Conservation (phyloP, 2,888 invertebrate genomes). For the Agriopis marginaria region DNA sequence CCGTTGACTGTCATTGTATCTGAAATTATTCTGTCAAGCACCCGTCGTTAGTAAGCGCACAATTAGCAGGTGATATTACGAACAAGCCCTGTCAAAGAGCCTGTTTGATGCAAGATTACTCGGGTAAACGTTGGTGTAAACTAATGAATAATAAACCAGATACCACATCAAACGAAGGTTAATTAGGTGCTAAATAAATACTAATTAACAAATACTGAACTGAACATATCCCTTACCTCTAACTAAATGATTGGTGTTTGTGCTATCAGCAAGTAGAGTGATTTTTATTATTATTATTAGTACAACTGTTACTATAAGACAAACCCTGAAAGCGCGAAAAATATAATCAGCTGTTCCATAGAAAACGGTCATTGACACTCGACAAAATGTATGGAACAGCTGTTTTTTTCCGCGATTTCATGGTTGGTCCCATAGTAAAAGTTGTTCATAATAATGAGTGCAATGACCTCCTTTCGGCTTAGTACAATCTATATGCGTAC, state of each 20-base stretch:
- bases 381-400: too few relatives aligned
- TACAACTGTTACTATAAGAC: neutral
- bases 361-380: too few relatives aligned
- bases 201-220: constrained; percentile 1
- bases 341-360: too few relatives aligned
- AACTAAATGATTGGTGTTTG: neutral
- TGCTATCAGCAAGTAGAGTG: neutral
- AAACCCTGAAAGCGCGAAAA: neutral
- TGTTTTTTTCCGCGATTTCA: too few relatives aligned
- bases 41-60: constrained; percentile 13
- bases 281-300: too few relatives aligned
- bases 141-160: constrained; percentile 38
- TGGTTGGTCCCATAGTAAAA: too few relatives aligned
- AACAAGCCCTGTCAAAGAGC: constrained; percentile 30
- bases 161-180: constrained; percentile 43
- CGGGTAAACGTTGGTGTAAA: constrained; percentile 20
- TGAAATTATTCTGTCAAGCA: constrained; percentile 19
- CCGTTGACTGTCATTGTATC: neutral
- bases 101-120: constrained; percentile 32
- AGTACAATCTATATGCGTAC: too few relatives aligned
- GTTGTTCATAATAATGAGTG: too few relatives aligned
- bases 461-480: too few relatives aligned
- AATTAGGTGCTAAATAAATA: constrained; percentile 22
- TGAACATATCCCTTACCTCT: neutral
- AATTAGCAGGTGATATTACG: constrained; percentile 26